phyloP scores from a whole-genome alignment of 2,888 invertebrate species.

The Eupsilia transversa region DNA sequence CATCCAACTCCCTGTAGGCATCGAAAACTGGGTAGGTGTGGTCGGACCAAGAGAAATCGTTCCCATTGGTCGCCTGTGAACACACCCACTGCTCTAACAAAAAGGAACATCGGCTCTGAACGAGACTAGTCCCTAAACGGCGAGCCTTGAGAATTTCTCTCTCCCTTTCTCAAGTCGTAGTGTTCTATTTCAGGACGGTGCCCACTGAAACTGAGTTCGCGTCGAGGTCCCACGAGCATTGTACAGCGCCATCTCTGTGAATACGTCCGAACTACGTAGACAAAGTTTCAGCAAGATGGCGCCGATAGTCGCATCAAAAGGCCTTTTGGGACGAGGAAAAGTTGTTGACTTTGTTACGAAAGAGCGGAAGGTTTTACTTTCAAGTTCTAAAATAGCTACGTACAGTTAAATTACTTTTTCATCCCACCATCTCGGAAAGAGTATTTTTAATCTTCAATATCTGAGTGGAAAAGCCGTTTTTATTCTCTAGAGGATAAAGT shows the following conservation, averaged over 20 bases:
- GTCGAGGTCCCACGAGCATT: constrained; percentile 77
- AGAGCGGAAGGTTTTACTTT: constrained; percentile 34
- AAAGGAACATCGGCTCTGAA: constrained; percentile 81
- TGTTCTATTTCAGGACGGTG: constrained; percentile 87
- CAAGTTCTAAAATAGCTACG: constrained; percentile 7
- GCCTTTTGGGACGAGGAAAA: constrained; percentile 68
- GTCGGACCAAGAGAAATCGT: constrained; percentile 76
- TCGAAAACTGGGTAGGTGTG: constrained; percentile 87
- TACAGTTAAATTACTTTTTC: background rate
- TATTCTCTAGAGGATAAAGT: no score
- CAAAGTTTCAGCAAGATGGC: constrained; percentile 82
- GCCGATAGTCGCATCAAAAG: constrained; percentile 72
- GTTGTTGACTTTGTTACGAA: constrained; percentile 67
- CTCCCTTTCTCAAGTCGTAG: constrained; percentile 86
- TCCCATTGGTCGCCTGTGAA: constrained; percentile 83
- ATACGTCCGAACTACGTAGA: constrained; percentile 71
- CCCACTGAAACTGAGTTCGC: constrained; percentile 83
- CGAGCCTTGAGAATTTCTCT: constrained; percentile 89
- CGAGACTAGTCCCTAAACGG: constrained; percentile 77
- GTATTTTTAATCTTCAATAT: no score
- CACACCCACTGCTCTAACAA: constrained; percentile 85
- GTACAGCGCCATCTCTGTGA: constrained; percentile 79
- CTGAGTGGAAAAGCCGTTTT: no score
- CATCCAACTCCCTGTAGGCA: constrained; percentile 89
- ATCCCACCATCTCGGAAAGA: no score